These are phyloP conservation scores for Thunnus thynnus DNA, from an alignment of 2,113 vertebrate genomes.

Conservation along the genomic window DNA sequence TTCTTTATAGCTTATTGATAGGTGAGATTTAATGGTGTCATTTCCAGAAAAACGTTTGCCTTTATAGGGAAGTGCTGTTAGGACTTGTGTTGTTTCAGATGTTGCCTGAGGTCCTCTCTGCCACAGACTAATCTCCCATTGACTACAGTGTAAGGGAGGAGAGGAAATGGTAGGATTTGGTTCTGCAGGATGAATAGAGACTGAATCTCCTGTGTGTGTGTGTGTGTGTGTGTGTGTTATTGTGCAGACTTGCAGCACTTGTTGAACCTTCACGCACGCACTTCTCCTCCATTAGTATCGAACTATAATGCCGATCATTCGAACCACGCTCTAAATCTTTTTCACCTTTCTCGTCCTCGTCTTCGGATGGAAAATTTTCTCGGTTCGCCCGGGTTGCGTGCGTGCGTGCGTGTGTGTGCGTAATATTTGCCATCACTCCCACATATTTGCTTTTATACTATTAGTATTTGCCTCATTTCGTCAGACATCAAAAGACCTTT, in stretches of 20 bases:
- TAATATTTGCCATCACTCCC: constrained; percentile 8
- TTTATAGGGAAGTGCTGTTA: background rate
- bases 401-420: background rate
- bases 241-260: constrained; percentile 1
- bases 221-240: background rate
- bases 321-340: background rate
- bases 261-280: constrained; percentile 21
- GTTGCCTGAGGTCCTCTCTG: constrained; percentile 33
- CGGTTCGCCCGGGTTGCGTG: background rate
- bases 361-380: constrained; percentile 8
- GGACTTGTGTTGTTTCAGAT: constrained; percentile 6
- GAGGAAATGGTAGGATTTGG: constrained; percentile 64
- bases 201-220: constrained; percentile 31
- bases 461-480: constrained; percentile 38
- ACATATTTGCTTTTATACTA: constrained; percentile 34
- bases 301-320: background rate
- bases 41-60: background rate
- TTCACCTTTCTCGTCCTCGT: background rate
- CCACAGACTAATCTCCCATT: constrained; percentile 59
- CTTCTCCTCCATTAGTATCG: background rate
- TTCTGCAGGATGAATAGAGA: constrained; percentile 45
- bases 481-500: constrained; percentile 51
- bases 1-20: background rate
- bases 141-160: constrained; percentile 34
- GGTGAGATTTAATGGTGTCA: background rate